Conservation (phyloP, 2,888 invertebrate genomes). For the Melanophora roralis region DNA sequence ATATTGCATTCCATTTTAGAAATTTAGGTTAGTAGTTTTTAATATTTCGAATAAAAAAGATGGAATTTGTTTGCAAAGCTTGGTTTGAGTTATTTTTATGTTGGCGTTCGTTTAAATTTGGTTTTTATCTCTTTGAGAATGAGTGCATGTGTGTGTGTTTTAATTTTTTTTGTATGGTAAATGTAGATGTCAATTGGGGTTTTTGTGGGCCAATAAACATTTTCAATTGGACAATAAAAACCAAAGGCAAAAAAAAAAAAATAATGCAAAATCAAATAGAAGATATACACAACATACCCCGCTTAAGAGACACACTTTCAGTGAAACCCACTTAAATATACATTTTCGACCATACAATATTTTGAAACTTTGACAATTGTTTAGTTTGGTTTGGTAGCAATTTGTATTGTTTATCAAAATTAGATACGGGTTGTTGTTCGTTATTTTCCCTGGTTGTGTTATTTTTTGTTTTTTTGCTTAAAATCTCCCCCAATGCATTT, state of each 20-base stretch:
- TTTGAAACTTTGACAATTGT: slow-evolving; percentile 41
- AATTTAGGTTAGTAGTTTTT: slow-evolving; percentile 59
- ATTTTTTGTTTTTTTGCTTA: background rate
- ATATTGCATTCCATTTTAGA: slow-evolving; percentile 44
- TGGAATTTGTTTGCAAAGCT: background rate
- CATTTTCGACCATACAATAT: background rate
- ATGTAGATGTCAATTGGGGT: slow-evolving; percentile 55
- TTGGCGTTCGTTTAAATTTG: slow-evolving; percentile 3
- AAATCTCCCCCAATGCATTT: too few relatives aligned
- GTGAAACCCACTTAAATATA: background rate
- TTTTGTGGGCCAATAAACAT: slow-evolving; percentile 60
- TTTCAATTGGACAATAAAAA: slow-evolving; percentile 59
- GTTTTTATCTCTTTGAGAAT: background rate
- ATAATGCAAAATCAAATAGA: slow-evolving; percentile 22
- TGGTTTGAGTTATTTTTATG: background rate
- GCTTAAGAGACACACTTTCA: background rate
- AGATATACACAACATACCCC: background rate
- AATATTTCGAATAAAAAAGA: background rate
- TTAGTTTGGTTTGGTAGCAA: slow-evolving; percentile 33
- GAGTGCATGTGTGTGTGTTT: slow-evolving; percentile 7
- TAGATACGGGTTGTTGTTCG: slow-evolving; percentile 56
- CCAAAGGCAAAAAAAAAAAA: slow-evolving; percentile 53
- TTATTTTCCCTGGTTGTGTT: slow-evolving; percentile 30
- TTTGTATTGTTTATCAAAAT: slow-evolving; percentile 50
- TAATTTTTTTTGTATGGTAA: slow-evolving; percentile 34